Evolutionary conservation across 2,113 vertebrate species (phyloP), one percentile per base, ranked within the genome.

Genomic region (Camelus bactrianus): DNA sequence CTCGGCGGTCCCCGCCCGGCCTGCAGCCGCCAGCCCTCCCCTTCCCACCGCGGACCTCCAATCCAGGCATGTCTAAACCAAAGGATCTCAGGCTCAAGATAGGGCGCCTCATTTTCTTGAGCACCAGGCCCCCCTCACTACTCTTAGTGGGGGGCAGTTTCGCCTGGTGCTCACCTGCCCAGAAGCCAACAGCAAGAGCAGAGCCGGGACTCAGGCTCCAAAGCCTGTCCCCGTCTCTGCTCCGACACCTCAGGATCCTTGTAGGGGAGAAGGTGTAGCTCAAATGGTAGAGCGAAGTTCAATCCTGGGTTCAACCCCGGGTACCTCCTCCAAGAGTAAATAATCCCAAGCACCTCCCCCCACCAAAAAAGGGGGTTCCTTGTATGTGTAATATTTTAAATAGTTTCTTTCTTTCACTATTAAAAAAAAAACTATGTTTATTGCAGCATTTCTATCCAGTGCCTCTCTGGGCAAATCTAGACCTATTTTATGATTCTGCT

Each of bases 1-100:
- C 64, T n/a, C 30, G 6, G 32, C 3, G 24, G 32, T 28, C 38
- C 67, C 22, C 38, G 46, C 7, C 2, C n/a, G 19, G 60, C 56
- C 9, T 5, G 24, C 19, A 32, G 42, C 6, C 1, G 22, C 8
- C 16, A 14, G 8, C 35, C 13, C 42, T 3, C 2, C 26, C 1
- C 8, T 3, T 12, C 50, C 30, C 26, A 4, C 6, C 52, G 0
- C 1, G 11, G 46, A 69, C 58, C n/a, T 58, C 84, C 88, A 67
- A 8, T 9, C 32, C 22, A 42, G 77, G 10, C 12, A 3, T 64
- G 79, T 73, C 48, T 14, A 76, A 75, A 58, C 32, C 76, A n/a
- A 50, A 75, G 4, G 14, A 6, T 82, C n/a, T 64, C 32, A 30
- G n/a, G 38, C 28, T 30, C 19, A 22, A 54, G 58, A 46, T 2